Conservation (phyloP, 1,140 invertebrate species). For the Neodiprion virginianus region DNA sequence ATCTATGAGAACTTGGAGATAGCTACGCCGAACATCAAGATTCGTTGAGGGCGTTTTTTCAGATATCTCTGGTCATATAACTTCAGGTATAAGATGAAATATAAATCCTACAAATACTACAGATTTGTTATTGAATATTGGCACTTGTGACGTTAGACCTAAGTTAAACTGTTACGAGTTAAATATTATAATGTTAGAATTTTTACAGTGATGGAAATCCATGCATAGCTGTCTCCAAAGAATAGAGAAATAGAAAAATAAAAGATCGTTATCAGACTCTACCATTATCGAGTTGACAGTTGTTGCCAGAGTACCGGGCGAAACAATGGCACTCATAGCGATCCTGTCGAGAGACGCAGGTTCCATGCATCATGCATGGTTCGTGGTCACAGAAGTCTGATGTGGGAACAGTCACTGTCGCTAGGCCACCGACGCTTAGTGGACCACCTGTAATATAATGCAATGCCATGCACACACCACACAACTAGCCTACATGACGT, state of each 20-base stretch:
- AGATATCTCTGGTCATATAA: too few species aligned
- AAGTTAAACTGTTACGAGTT: too few species aligned
- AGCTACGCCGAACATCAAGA: not conserved
- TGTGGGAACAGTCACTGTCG: conserved; percentile 56
- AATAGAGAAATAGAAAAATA: not conserved
- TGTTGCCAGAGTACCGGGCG: conserved; percentile 80
- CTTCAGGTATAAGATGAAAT: too few species aligned
- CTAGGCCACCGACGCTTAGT: conserved; percentile 37
- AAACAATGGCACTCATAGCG: conserved; percentile 82
- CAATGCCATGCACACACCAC: conserved; percentile 6
- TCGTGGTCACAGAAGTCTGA: conserved; percentile 78
- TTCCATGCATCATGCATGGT: conserved; percentile 82
- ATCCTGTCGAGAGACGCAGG: conserved; percentile 75
- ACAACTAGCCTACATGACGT: not conserved
- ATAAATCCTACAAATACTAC: too few species aligned
- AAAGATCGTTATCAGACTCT: conserved; percentile 37
- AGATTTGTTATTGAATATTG: too few species aligned
- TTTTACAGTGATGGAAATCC: too few species aligned
- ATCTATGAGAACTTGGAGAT: not conserved
- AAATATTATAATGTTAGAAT: too few species aligned
- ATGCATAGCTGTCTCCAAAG: not conserved
- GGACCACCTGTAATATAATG: conserved; percentile 50
- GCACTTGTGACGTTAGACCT: too few species aligned
- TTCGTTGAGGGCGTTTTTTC: too few species aligned
- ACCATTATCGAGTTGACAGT: conserved; percentile 81